phyloP scores from a whole-genome alignment of 2,113 vertebrate genomes.

The Grammomys dolichurus region DNA sequence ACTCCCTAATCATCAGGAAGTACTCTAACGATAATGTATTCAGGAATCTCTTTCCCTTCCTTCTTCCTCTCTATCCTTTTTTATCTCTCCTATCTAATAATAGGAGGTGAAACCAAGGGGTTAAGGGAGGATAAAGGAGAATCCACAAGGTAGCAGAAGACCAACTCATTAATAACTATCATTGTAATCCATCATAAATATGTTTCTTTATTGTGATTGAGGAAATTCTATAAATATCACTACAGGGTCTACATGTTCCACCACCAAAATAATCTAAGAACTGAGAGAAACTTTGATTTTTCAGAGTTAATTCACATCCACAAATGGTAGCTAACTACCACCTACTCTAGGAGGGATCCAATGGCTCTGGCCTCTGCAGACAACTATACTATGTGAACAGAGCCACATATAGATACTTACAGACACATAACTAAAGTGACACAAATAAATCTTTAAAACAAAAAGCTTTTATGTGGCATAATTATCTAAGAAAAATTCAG shows the following conservation, averaged over 20 bases:
- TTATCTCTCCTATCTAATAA: no score
- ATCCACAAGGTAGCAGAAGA: no score
- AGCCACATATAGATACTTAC: background rate
- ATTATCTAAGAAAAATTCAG: background rate
- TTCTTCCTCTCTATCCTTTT: no score
- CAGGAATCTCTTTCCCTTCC: no score
- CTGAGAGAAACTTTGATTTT: background rate
- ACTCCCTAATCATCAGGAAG: no score
- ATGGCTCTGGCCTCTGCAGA: background rate
- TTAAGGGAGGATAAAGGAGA: no score
- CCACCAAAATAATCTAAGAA: constrained; percentile 26
- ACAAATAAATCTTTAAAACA: background rate
- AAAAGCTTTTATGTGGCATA: background rate
- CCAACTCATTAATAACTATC: constrained; percentile 7
- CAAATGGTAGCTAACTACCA: background rate
- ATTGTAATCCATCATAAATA: constrained; percentile 35
- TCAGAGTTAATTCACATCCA: background rate
- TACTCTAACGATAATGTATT: no score
- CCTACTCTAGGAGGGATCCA: background rate
- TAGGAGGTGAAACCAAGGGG: no score
- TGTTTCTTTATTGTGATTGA: constrained; percentile 20
- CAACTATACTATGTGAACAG: background rate
- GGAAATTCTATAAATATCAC: constrained; percentile 1
- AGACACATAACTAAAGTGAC: background rate
- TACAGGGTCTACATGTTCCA: background rate